These are phyloP conservation scores for Trematomus loennbergii DNA, from an alignment of 2,113 vertebrate species.

Conservation along the genomic window DNA sequence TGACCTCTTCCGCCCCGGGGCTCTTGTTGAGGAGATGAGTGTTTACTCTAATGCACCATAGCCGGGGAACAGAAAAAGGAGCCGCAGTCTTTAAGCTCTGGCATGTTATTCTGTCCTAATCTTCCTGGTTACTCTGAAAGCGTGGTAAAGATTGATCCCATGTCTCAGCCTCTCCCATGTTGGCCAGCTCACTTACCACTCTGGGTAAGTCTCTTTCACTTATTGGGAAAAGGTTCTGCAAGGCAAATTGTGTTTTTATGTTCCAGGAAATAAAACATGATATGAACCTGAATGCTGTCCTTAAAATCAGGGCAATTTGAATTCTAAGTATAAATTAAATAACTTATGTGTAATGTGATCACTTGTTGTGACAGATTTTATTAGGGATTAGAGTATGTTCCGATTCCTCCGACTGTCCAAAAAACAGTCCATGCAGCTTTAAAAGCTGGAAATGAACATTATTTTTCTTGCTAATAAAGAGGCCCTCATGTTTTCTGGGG, in stretches of 20 bases:
- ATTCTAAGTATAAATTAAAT: neutral
- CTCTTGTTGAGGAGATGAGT: slow-evolving; percentile 17
- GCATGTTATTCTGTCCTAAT: slow-evolving; percentile 42
- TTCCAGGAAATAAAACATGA: neutral
- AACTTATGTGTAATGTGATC: neutral
- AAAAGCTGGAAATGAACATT: neutral
- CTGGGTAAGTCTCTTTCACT: neutral
- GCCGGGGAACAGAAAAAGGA: slow-evolving; percentile 9
- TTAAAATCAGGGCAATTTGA: too few species aligned
- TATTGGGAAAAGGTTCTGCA: neutral
- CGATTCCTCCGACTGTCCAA: neutral
- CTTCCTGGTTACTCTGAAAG: slow-evolving; percentile 33
- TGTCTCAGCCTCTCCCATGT: slow-evolving; percentile 17
- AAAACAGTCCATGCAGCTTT: neutral
- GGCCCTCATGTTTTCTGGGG: too few species aligned
- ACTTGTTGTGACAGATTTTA: too few species aligned
- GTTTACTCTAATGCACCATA: slow-evolving; percentile 47
- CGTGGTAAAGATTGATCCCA: slow-evolving; percentile 29
- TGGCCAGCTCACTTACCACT: neutral
- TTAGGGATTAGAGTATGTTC: neutral
- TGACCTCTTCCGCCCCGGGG: slow-evolving; percentile 7
- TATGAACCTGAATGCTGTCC: too few species aligned
- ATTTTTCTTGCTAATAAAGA: neutral
- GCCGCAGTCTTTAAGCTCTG: slow-evolving; percentile 20
- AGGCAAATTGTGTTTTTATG: neutral